Conservation (phyloP, 1,140 invertebrate species). For the Danaus plexippus region DNA sequence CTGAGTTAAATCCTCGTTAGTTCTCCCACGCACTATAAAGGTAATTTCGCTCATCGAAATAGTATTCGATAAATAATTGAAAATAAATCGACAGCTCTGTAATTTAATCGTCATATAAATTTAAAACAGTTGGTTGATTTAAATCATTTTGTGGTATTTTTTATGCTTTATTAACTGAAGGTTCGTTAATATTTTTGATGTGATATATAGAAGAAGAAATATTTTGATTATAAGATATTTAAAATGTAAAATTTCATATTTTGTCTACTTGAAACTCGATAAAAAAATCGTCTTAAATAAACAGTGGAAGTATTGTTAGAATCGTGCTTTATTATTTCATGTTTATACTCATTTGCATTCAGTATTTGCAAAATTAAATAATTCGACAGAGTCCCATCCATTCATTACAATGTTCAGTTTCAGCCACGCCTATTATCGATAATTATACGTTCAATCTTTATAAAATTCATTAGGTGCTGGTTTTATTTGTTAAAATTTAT, state of each 20-base stretch:
- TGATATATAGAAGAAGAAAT: too few species aligned
- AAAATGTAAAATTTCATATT: too few species aligned
- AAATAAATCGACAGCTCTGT: conserved; percentile 2
- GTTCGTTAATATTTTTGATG: too few species aligned
- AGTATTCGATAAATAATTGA: conserved; percentile 3
- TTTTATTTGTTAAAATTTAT: conserved; percentile 2
- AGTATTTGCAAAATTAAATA: conserved; percentile 15
- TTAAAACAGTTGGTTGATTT: too few species aligned
- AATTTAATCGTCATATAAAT: too few species aligned
- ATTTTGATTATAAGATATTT: too few species aligned
- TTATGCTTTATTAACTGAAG: too few species aligned
- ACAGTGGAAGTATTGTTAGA: too few species aligned
- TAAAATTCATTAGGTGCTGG: conserved; percentile 11
- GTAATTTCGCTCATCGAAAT: conserved; percentile 3
- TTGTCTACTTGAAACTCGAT: too few species aligned
- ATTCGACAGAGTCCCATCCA: conserved; percentile 18
- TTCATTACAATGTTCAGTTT: conserved; percentile 13
- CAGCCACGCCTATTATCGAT: conserved; percentile 20
- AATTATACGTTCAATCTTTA: conserved; percentile 22
- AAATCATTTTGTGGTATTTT: too few species aligned
- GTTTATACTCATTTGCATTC: conserved; percentile 15
- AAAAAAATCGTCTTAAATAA: too few species aligned
- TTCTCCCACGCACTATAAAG: conserved; percentile 2
- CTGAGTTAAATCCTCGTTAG: conserved; percentile 1
- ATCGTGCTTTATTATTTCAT: too few species aligned